These are phyloP conservation scores for Lordiphosa collinella DNA, from an alignment of 1,140 invertebrate genomes.

Conservation along the genomic window DNA sequence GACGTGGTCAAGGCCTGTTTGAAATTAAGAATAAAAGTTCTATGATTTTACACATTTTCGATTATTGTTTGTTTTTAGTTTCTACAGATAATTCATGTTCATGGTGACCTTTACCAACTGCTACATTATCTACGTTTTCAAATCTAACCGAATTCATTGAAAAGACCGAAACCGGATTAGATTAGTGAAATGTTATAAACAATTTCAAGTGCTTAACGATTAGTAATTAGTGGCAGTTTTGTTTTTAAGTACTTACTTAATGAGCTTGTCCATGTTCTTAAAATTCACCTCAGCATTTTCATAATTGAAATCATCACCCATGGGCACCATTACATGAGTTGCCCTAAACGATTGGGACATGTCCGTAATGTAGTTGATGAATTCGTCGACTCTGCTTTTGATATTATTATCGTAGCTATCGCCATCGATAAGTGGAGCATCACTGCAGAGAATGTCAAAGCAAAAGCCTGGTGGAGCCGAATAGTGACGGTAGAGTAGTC, in stretches of 20 bases:
- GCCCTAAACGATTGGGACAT: slow-evolving; percentile 83
- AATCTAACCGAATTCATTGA: too few relatives aligned
- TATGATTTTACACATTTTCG: too few relatives aligned
- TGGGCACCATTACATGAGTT: slow-evolving; percentile 92
- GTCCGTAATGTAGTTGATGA: slow-evolving; percentile 81
- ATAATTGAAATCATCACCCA: slow-evolving; percentile 97
- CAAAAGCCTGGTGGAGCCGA: slow-evolving; percentile 92
- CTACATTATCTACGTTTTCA: too few relatives aligned
- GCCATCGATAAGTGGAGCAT: slow-evolving; percentile 91
- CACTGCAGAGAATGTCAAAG: slow-evolving; percentile 91
- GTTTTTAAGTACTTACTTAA: slow-evolving; percentile 83
- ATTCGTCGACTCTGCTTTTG: slow-evolving; percentile 82
- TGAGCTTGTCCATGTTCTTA: slow-evolving; percentile 93
- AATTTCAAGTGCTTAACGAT: not conserved
- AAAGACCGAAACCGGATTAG: not conserved
- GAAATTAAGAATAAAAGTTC: too few relatives aligned
- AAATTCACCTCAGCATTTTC: slow-evolving; percentile 91
- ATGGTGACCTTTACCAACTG: too few relatives aligned
- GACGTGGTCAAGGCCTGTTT: too few relatives aligned
- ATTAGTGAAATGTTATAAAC: not conserved
- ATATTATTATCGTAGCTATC: slow-evolving; percentile 87
- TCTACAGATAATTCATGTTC: too few relatives aligned
- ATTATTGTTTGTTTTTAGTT: too few relatives aligned
- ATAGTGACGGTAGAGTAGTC: slow-evolving; percentile 89
- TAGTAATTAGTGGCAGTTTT: not conserved